Evolutionary conservation across 2,888 invertebrate species (phyloP).

Genomic region (Oegoconia quadripuncta): DNA sequence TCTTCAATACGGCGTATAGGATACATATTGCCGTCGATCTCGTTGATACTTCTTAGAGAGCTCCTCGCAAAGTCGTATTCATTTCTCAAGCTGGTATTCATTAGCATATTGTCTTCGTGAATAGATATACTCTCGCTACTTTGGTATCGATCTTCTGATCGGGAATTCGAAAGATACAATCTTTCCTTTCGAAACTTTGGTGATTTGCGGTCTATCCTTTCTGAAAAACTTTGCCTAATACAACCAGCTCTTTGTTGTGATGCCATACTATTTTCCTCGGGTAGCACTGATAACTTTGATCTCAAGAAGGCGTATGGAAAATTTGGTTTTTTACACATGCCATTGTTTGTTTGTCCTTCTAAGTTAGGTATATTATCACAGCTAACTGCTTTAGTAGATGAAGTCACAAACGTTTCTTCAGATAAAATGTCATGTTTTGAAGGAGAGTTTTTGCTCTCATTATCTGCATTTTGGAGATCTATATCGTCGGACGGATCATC

Average conservation of each 20-base stretch:
- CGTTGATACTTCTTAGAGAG: constrained; percentile 67
- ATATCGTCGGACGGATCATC: constrained; percentile 90
- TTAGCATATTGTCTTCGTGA: constrained; percentile 67
- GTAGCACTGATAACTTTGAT: constrained; percentile 86
- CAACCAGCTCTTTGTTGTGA: constrained; percentile 69
- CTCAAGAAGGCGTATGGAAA: constrained; percentile 89
- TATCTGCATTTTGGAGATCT: constrained; percentile 77
- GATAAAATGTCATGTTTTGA: constrained; percentile 48
- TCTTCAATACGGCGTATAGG: constrained; percentile 52
- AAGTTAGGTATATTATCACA: constrained; percentile 85
- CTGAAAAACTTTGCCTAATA: constrained; percentile 75
- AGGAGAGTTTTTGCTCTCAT: constrained; percentile 56
- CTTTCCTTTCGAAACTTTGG: constrained; percentile 65
- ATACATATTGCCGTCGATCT: constrained; percentile 52
- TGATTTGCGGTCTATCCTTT: constrained; percentile 68
- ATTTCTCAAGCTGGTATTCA: constrained; percentile 55
- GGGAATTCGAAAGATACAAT: constrained; percentile 68
- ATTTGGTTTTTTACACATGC: constrained; percentile 80
- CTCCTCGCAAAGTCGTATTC: constrained; percentile 60
- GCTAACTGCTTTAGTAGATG: constrained; percentile 82
- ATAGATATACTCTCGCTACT: constrained; percentile 72
- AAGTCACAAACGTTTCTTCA: constrained; percentile 59
- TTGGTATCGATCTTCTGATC: constrained; percentile 81
- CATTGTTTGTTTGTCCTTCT: constrained; percentile 67
- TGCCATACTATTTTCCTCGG: constrained; percentile 83